A percentile compares a stretch with the other conserved stretches of the same genome.
These are phyloP conservation scores for Eulemur rufifrons DNA, from an alignment of 2,113 vertebrate species.

Conservation along the genomic window DNA sequence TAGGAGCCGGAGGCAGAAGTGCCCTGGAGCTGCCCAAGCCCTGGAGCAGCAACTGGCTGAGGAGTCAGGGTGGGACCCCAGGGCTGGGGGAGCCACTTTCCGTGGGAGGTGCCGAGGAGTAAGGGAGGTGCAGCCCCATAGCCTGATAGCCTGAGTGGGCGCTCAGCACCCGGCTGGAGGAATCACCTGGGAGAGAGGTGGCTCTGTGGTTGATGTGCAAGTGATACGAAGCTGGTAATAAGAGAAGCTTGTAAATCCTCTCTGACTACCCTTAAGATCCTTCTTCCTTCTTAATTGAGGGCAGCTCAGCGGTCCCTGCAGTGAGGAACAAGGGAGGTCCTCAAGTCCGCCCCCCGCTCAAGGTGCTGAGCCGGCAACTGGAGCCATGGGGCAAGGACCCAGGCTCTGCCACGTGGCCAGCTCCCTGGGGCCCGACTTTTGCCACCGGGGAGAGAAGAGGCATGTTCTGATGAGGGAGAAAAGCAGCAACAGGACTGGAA, in stretches of 20 bases:
- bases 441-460: neutral
- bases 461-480: neutral
- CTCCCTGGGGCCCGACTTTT: neutral
- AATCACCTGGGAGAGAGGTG: neutral
- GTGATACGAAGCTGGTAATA: neutral
- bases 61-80: neutral
- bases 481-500: neutral
- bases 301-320: neutral
- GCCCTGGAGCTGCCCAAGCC: neutral
- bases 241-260: neutral
- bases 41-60: neutral
- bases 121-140: neutral
- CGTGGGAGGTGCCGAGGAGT: accelerated
- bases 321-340: neutral
- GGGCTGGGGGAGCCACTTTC: neutral
- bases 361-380: neutral
- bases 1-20: neutral
- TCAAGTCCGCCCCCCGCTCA: neutral
- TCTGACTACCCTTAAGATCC: neutral
- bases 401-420: accelerated
- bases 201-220: neutral
- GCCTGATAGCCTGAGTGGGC: no score
- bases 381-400: neutral
- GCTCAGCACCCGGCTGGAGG: neutral
- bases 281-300: neutral